Conservation (phyloP, 2,113 vertebrate genomes). For the Castor canadensis region DNA sequence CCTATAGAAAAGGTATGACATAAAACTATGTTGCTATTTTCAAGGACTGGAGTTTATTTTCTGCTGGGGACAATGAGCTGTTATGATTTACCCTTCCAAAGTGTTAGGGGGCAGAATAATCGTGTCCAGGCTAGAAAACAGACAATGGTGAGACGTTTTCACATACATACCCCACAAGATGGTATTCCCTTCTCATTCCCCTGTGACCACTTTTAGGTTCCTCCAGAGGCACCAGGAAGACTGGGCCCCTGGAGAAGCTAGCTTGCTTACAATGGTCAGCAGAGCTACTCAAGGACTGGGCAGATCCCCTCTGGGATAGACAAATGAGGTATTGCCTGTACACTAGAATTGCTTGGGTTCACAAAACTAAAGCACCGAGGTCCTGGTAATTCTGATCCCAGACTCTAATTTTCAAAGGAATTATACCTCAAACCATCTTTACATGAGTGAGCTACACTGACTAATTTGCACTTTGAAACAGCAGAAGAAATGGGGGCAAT, state of each 20-base stretch:
- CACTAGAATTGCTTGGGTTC: background rate
- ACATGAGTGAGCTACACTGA: background rate
- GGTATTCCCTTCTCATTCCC: background rate
- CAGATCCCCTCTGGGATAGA: background rate
- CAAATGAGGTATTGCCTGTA: background rate
- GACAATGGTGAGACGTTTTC: background rate
- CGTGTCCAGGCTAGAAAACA: background rate
- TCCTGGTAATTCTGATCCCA: slow-evolving; percentile 26
- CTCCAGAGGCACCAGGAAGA: background rate
- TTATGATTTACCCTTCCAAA: slow-evolving; percentile 70
- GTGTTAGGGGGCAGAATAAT: slow-evolving; percentile 72
- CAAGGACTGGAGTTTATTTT: slow-evolving; percentile 72
- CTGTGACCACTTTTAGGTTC: background rate
- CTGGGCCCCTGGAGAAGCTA: background rate
- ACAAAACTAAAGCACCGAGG: slow-evolving; percentile 28
- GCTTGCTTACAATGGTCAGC: background rate
- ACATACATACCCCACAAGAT: background rate
- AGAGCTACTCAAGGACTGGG: background rate
- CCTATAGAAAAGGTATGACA: slow-evolving; percentile 52
- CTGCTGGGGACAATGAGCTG: slow-evolving; percentile 68
- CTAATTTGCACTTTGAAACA: slow-evolving; percentile 21
- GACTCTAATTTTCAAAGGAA: slow-evolving; percentile 12
- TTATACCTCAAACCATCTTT: background rate
- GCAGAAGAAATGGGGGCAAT: background rate
- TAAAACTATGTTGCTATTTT: slow-evolving; percentile 70